Percentiles rank a stretch among this genome's conserved stretches.
phyloP scores from a whole-genome alignment of 2,888 invertebrate genomes.

The Ypsolopha sequella region DNA sequence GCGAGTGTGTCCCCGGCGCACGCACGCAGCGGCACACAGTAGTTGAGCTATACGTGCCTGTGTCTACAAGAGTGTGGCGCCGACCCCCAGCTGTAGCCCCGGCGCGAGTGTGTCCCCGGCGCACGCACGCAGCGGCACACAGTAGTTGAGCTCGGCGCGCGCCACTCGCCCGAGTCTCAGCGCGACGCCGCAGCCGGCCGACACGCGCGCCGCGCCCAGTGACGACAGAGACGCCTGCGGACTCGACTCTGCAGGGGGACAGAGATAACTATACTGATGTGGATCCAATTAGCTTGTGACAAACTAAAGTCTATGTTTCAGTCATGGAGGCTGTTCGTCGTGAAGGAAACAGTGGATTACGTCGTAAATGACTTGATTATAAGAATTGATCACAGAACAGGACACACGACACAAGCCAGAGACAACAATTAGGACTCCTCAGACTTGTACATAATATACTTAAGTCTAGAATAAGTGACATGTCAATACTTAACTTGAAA shows the following conservation, averaged over 20 bases:
- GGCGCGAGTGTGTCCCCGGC: slow-evolving; percentile 74
- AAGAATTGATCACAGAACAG: too few relatives aligned
- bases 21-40: too few relatives aligned
- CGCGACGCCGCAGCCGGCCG: slow-evolving; percentile 88
- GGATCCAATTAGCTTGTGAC: neutral
- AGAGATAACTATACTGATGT: neutral
- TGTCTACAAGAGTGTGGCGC: slow-evolving; percentile 80
- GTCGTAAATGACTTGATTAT: too few relatives aligned
- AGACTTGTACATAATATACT: too few relatives aligned
- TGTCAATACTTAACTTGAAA: too few relatives aligned
- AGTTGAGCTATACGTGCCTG: too few relatives aligned
- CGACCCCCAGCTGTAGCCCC: slow-evolving; percentile 89
- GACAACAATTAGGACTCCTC: too few relatives aligned
- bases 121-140: slow-evolving; percentile 79
- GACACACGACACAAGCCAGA: too few relatives aligned
- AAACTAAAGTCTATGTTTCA: neutral
- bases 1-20: too few relatives aligned
- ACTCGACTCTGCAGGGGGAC: slow-evolving; percentile 35
- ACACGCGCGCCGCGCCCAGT: slow-evolving; percentile 72
- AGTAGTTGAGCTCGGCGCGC: slow-evolving; percentile 96
- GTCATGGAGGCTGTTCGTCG: neutral
- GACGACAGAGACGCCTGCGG: slow-evolving; percentile 39
- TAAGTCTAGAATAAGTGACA: too few relatives aligned
- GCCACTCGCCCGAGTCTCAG: slow-evolving; percentile 85
- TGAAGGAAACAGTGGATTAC: too few relatives aligned